A percentile compares a stretch with the other conserved stretches of the same genome.
Conservation (phyloP, 2,797 vertebrate species). For the Paedocypris micromegethes region DNA sequence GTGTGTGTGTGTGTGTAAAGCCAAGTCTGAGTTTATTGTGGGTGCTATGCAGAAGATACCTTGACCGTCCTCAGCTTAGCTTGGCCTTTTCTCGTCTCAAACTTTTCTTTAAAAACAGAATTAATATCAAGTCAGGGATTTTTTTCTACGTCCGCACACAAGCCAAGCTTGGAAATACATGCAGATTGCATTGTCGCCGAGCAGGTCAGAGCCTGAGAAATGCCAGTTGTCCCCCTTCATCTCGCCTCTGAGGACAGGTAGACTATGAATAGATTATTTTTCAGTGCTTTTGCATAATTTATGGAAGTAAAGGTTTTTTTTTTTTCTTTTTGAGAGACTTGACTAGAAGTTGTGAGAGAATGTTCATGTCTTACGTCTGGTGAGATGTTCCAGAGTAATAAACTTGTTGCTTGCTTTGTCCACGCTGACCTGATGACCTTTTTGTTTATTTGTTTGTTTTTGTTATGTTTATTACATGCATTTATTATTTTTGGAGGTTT, state of each 20-base stretch:
- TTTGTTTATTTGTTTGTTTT: too few species aligned
- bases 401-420: too few species aligned
- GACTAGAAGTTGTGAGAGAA: neutral
- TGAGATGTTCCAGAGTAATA: neutral
- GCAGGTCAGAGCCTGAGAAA: conserved; percentile 77
- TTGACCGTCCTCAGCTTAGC: too few species aligned
- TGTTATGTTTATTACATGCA: too few species aligned
- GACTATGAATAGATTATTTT: conserved; percentile 15
- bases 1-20: too few species aligned
- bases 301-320: neutral
- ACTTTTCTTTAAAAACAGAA: conserved; percentile 42
- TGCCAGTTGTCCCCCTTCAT: conserved; percentile 37
- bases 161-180: conserved; percentile 84
- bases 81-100: neutral
- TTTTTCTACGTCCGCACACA: conserved; percentile 77
- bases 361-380: neutral
- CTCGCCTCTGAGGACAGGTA: conserved; percentile 42
- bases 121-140: conserved; percentile 24
- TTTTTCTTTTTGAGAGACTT: conserved; percentile 1
- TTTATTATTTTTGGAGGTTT: too few species aligned
- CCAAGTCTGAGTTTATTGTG: too few species aligned
- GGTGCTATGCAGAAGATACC: too few species aligned
- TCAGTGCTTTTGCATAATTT: conserved; percentile 10
- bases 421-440: too few species aligned
- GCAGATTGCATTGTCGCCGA: conserved; percentile 77